Percentiles rank a stretch among this genome's conserved stretches.
Evolutionary conservation across 2,888 invertebrate species (phyloP).

Genomic region (Macrostomum cliftonense): DNA sequence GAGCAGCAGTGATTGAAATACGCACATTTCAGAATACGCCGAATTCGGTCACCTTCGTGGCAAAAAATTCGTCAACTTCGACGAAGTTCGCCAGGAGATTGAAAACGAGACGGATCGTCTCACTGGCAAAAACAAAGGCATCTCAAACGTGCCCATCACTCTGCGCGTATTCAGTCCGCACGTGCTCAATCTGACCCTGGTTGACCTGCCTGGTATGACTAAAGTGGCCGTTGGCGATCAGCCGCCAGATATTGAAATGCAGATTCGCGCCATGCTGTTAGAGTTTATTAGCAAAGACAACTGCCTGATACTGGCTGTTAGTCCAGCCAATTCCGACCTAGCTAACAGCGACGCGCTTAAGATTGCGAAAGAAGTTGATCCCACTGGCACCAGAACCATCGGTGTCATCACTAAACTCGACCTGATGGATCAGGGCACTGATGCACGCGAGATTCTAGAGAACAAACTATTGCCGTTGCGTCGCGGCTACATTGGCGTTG

Average conservation of each 20-base stretch:
- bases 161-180: conserved; percentile 92
- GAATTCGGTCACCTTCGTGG: conserved; percentile 97
- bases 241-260: conserved; percentile 76
- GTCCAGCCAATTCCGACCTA: conserved; percentile 88
- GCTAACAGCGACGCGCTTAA: conserved; percentile 97
- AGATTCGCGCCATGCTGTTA: conserved; percentile 78
- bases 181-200: conserved; percentile 44
- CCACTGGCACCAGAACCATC: conserved; percentile 75
- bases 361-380: conserved; percentile 89
- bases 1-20: too few species aligned
- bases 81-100: conserved; percentile 76
- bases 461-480: conserved; percentile 77
- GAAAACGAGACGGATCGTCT: conserved; percentile 91
- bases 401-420: conserved; percentile 97
- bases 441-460: conserved; percentile 89
- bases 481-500: conserved; percentile 81
- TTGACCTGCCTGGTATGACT: conserved; percentile 84
- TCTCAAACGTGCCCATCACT: conserved; percentile 93
- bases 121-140: conserved; percentile 93
- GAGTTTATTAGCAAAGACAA: conserved; percentile 81
- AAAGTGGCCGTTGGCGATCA: conserved; percentile 95
- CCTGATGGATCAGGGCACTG: conserved; percentile 98
- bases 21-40: conserved; percentile 87
- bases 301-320: conserved; percentile 83
- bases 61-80: conserved; percentile 84